A percentile compares a stretch with the other conserved stretches of the same genome.
These are phyloP conservation scores for Troilus luridus DNA, from an alignment of 2,888 invertebrate genomes.

Conservation along the genomic window DNA sequence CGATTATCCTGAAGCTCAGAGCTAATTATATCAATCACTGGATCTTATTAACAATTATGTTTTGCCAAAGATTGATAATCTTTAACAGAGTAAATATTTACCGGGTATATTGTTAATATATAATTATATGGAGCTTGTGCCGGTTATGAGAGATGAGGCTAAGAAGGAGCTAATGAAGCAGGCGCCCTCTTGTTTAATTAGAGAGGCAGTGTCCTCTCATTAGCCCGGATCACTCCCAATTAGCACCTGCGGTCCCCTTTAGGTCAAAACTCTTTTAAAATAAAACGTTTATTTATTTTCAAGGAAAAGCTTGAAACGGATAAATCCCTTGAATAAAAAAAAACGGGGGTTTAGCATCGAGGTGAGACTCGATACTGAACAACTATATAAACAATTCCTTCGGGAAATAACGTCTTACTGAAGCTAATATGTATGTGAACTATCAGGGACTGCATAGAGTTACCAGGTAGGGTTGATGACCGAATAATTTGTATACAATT, in stretches of 20 bases:
- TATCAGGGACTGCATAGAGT: too few species aligned
- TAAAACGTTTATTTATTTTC: conserved; percentile 6
- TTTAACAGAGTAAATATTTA: neutral
- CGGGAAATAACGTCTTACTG: neutral
- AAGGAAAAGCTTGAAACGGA: neutral
- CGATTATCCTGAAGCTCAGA: neutral
- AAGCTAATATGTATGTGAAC: too few species aligned
- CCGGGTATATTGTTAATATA: neutral
- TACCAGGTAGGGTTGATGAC: too few species aligned
- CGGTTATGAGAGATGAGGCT: neutral
- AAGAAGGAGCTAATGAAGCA: conserved; percentile 26
- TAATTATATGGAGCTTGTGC: neutral
- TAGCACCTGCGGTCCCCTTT: neutral
- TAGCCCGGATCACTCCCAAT: conserved; percentile 1
- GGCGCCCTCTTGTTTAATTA: conserved; percentile 11
- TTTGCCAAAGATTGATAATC: neutral
- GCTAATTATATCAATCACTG: neutral
- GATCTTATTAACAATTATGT: neutral
- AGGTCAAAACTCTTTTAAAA: neutral
- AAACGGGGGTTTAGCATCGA: neutral
- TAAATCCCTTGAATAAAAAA: neutral
- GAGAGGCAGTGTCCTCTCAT: conserved; percentile 1
- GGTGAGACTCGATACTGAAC: neutral
- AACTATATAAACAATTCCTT: neutral
- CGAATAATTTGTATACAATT: too few species aligned